A percentile compares a stretch with the other conserved stretches of the same genome.
Conservation (phyloP, 2,797 vertebrate species). For the Dromococcyx pavoninus region DNA sequence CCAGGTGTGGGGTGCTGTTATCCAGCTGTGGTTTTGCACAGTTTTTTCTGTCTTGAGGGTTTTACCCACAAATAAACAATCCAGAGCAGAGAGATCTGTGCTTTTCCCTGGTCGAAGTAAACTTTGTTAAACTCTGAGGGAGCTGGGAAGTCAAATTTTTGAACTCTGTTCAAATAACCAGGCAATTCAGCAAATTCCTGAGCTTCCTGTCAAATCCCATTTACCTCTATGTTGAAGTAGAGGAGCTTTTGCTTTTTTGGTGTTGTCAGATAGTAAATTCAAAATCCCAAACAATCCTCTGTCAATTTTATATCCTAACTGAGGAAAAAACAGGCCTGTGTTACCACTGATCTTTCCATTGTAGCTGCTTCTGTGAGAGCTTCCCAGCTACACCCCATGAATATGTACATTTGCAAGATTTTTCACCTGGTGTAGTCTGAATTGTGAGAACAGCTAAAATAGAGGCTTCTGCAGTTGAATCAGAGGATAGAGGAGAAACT, state of each 20-base stretch:
- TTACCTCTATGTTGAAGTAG: not conserved
- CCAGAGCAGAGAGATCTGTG: not conserved
- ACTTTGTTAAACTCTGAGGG: not conserved
- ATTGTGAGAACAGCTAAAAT: not conserved
- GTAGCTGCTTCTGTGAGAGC: not conserved
- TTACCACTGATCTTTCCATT: not conserved
- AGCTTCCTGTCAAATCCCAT: not conserved
- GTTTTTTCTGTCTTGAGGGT: not conserved
- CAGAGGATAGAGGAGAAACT: not conserved
- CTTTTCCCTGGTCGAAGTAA: not conserved
- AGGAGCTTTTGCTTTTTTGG: not conserved
- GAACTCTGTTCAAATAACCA: not conserved
- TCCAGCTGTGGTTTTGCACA: not conserved
- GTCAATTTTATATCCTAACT: not conserved
- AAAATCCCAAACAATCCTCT: not conserved
- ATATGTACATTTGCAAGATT: not conserved
- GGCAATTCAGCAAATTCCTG: not conserved
- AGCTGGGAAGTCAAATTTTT: not conserved
- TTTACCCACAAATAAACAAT: not conserved
- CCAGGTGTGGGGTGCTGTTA: not conserved
- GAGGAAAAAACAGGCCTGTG: not conserved
- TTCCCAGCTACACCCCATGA: not conserved
- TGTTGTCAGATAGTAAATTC: not conserved
- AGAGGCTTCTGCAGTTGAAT: conserved; percentile 2
- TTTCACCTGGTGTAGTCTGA: not conserved